These are phyloP conservation scores for Cataglyphis hispanica DNA, from an alignment of 1,140 invertebrate genomes.

Conservation along the genomic window DNA sequence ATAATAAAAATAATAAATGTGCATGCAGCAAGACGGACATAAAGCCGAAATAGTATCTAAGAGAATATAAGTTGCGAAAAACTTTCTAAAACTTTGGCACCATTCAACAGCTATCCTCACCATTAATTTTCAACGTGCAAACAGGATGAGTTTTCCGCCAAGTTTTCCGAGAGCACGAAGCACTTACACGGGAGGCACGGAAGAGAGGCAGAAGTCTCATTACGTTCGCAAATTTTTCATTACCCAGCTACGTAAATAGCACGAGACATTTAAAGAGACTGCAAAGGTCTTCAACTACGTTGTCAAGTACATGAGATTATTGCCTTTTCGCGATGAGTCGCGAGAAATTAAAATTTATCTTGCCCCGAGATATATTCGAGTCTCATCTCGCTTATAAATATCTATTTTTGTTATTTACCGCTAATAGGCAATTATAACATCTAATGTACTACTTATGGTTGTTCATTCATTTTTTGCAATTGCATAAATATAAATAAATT, in stretches of 20 bases:
- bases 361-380: background rate
- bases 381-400: background rate
- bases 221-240: constrained; percentile 35
- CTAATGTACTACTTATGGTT: constrained; percentile 5
- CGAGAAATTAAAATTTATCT: constrained; percentile 11
- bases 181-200: background rate
- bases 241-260: constrained; percentile 15
- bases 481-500: background rate
- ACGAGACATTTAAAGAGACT: background rate
- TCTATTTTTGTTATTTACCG: background rate
- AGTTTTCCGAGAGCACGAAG: constrained; percentile 5
- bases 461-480: constrained; percentile 11
- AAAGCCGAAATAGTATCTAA: background rate
- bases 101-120: constrained; percentile 10
- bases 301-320: constrained; percentile 23
- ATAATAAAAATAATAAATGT: constrained; percentile 15
- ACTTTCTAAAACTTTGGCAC: constrained; percentile 30
- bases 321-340: background rate
- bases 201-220: constrained; percentile 1
- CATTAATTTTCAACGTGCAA: constrained; percentile 33
- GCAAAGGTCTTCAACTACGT: background rate
- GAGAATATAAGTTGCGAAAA: background rate
- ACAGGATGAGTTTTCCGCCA: constrained; percentile 2
- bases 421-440: background rate
- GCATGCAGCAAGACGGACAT: background rate